A percentile compares a stretch with the other conserved stretches of the same genome.
Conservation (phyloP, 1,140 invertebrate genomes). For the Heliconius hewitsoni region DNA sequence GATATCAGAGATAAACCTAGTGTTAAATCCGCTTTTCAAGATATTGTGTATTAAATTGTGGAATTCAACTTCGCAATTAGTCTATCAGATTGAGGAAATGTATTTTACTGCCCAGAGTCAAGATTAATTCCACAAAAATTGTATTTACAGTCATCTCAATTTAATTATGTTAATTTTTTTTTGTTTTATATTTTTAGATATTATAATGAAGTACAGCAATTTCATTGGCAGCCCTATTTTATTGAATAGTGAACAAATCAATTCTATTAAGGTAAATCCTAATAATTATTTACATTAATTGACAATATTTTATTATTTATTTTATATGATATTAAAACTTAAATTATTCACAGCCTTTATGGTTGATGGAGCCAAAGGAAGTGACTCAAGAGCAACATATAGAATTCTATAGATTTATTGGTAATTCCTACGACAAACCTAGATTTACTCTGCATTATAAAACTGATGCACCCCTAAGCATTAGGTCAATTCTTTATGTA, state of each 20-base stretch:
- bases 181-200: slow-evolving; percentile 81
- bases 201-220: slow-evolving; percentile 98
- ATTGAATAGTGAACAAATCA: slow-evolving; percentile 93
- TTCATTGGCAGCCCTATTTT: slow-evolving; percentile 97
- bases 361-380: slow-evolving; percentile 95
- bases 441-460: slow-evolving; percentile 92
- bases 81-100: no score
- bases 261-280: slow-evolving; percentile 87
- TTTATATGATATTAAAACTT: neutral
- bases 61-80: no score
- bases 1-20: no score
- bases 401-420: slow-evolving; percentile 95
- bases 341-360: slow-evolving; percentile 88
- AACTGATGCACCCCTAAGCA: slow-evolving; percentile 95
- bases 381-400: slow-evolving; percentile 92
- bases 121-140: neutral
- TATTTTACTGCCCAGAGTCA: no score
- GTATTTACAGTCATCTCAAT: slow-evolving; percentile 1
- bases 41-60: no score
- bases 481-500: slow-evolving; percentile 95
- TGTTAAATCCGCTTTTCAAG: no score
- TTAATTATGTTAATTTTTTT: slow-evolving; percentile 17
- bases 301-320: neutral
- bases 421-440: slow-evolving; percentile 92
- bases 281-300: slow-evolving; percentile 6